A percentile compares a stretch with the other conserved stretches of the same genome.
Evolutionary conservation across 2,797 vertebrate species (phyloP).

Genomic region (Bucorvus abyssinicus): DNA sequence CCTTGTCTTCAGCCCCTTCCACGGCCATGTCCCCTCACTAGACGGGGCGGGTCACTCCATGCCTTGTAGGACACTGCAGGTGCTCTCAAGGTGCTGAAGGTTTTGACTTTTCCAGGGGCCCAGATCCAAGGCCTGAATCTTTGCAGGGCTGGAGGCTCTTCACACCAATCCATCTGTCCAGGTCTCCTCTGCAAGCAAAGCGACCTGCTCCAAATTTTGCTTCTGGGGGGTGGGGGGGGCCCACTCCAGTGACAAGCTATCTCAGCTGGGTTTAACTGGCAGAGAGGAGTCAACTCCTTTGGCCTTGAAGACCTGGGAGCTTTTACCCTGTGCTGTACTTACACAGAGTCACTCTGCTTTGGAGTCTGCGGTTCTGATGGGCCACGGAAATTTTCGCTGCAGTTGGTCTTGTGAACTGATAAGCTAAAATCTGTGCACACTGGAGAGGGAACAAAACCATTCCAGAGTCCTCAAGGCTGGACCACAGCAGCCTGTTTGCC

Average conservation of each 20-base stretch:
- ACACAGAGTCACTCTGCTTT: neutral
- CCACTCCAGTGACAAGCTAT: rapidly evolving
- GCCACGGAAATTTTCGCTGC: neutral
- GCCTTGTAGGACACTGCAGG: rapidly evolving
- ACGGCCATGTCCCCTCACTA: neutral
- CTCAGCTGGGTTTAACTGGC: neutral
- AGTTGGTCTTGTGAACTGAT: neutral
- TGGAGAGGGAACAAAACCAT: neutral
- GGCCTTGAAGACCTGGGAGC: neutral
- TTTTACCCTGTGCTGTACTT: neutral
- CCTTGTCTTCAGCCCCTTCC: neutral
- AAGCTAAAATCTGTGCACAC: neutral
- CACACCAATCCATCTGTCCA: neutral
- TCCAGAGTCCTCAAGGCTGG: neutral
- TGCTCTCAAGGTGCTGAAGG: neutral
- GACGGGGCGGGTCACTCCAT: neutral
- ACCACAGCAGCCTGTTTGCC: neutral
- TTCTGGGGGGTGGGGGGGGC: rapidly evolving
- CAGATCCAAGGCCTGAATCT: neutral
- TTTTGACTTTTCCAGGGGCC: neutral
- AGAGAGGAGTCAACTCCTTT: neutral
- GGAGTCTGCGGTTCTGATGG: neutral
- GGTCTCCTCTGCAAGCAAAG: neutral
- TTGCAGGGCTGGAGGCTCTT: neutral
- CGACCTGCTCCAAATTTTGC: neutral